These are phyloP conservation scores for Erpornis zantholeuca DNA, from an alignment of 2,113 vertebrate species.

Conservation along the genomic window DNA sequence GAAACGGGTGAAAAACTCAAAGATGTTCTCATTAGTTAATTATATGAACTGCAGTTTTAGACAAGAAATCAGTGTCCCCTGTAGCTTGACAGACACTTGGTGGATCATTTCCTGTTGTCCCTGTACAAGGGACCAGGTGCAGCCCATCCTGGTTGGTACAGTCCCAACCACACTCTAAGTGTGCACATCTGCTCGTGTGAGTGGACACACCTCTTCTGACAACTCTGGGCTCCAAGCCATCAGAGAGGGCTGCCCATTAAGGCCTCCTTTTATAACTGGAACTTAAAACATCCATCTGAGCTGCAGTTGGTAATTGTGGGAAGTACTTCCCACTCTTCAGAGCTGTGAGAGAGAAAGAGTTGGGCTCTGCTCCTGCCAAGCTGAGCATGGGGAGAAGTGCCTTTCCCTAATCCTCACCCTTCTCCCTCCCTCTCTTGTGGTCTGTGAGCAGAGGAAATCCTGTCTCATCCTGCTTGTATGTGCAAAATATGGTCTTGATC, in stretches of 20 bases:
- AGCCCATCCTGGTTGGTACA: not conserved
- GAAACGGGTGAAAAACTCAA: not conserved
- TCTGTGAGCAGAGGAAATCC: not conserved
- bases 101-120: not conserved
- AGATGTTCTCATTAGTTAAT: not conserved
- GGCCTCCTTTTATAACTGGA: not conserved
- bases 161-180: not conserved
- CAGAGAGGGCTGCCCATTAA: not conserved
- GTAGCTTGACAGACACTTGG: not conserved
- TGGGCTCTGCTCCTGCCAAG: not conserved
- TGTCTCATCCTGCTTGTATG: not conserved
- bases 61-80: not conserved
- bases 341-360: not conserved
- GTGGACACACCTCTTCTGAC: not conserved
- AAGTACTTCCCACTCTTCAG: not conserved
- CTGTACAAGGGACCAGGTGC: not conserved
- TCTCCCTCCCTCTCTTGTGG: not conserved
- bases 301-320: not conserved
- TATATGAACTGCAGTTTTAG: not conserved
- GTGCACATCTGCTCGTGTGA: fast-evolving
- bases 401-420: not conserved
- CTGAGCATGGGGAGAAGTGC: not conserved
- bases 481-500: constrained; percentile 15
- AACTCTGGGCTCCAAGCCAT: not conserved
- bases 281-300: not conserved